Evolutionary conservation across 2,113 vertebrate species (phyloP), one percentile per base, ranked within the genome.

Genomic region (Nyctereutes procyonoides): DNA sequence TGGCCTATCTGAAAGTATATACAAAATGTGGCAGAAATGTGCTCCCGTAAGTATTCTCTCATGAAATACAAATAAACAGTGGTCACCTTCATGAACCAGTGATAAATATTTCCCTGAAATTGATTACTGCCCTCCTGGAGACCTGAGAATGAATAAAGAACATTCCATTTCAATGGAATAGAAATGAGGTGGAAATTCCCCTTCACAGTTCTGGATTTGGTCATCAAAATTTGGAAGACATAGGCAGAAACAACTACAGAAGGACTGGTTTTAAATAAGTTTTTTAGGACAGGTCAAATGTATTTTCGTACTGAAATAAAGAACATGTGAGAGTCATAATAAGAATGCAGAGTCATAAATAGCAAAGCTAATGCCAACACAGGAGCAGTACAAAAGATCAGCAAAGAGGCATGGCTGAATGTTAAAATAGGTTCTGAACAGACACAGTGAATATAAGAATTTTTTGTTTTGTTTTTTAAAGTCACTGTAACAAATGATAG

Each of bases 341-440:
- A 97, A 77, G 53, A 13, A 92, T 93, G 90, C 91, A 97, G 94
- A 96, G 96, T 95, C 9, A 63, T 97, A 98, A 98, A 98, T 91
- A 98, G 88, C 63, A 97, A 98, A 98, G 85, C 97, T 97, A 98
- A 98, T 97, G 88, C 89, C 91, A 97, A 53, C 94, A 98, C 92
- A 97, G 94, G 73, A 97, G 96, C 93, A 97, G 77, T 63, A 98
- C 82, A 97, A 90, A 98, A 98, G 88, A 98, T 98, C 97, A 98
- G 90, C 92, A 91, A 97, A 88, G 26, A 97, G 60, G 43, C 79
- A 93, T 95, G 97, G 98, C 94, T 92, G 85, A 93, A 95, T 97
- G 56, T 92, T 98, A 96, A 98, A 98, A 98, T 87, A 65, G 86
- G 13, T 97, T 98, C 93, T 88, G 93, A 98, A 97, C 85, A 98